Evolutionary conservation across 2,113 vertebrate species (phyloP).

Genomic region (Halcyon senegalensis): DNA sequence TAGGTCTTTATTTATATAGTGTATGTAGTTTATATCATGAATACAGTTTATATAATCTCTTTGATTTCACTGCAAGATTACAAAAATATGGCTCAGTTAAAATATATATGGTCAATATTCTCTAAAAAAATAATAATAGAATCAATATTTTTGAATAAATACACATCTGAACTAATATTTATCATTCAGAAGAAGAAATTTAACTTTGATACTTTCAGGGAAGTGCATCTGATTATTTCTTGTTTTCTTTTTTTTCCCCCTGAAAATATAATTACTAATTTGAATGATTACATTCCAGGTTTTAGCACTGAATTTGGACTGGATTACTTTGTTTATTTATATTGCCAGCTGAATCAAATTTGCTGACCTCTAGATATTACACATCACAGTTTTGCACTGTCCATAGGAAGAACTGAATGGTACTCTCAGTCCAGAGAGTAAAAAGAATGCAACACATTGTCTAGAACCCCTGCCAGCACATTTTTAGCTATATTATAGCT

Average conservation of each 20-base stretch:
- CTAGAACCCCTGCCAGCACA: background rate
- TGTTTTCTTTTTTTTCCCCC: background rate
- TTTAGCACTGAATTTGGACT: background rate
- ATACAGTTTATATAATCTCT: background rate
- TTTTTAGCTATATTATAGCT: constrained; percentile 41
- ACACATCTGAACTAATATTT: background rate
- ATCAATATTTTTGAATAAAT: background rate
- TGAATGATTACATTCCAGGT: background rate
- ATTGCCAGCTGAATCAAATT: background rate
- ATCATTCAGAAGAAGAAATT: background rate
- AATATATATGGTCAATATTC: background rate
- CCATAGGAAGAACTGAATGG: background rate
- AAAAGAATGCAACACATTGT: background rate
- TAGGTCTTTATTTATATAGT: background rate
- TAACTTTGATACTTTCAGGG: background rate
- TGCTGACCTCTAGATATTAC: background rate
- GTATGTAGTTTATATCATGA: too few species aligned
- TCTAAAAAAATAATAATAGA: background rate
- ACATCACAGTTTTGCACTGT: background rate
- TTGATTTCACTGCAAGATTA: background rate
- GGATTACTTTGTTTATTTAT: background rate
- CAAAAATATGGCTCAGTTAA: background rate
- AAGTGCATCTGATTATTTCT: background rate
- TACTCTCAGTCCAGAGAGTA: background rate
- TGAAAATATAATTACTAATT: background rate